Conservation (phyloP, 2,888 invertebrate species). For the Ormyrus rosae region DNA sequence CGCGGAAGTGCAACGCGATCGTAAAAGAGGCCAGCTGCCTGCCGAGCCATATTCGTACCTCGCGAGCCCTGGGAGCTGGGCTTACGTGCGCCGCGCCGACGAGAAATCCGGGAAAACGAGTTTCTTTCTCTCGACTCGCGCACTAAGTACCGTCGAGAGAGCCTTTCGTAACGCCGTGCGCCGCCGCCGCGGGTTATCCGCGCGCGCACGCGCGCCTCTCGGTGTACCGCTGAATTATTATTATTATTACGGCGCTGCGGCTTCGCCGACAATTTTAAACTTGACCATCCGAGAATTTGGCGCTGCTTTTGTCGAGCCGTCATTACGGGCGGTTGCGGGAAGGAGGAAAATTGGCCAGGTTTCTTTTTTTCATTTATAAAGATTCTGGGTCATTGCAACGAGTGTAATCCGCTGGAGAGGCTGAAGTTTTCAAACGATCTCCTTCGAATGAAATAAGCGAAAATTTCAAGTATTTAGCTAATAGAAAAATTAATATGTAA, state of each 20-base stretch:
- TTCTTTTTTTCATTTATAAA: no score
- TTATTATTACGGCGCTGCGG: no score
- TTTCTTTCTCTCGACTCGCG: slow-evolving; percentile 15
- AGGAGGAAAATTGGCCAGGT: no score
- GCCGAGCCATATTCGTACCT: neutral
- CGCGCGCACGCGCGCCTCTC: neutral
- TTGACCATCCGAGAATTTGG: slow-evolving; percentile 17
- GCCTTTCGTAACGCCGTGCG: slow-evolving; percentile 22
- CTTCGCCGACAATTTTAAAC: slow-evolving; percentile 10
- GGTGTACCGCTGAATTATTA: neutral
- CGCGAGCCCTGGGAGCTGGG: neutral
- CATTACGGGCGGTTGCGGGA: no score
- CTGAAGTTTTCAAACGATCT: no score
- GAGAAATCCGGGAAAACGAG: slow-evolving; percentile 37
- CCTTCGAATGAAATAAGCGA: no score
- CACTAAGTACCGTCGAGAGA: neutral
- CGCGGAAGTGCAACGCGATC: neutral
- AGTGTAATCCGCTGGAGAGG: no score
- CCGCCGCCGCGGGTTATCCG: neutral
- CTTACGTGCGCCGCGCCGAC: neutral
- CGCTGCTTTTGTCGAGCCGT: neutral
- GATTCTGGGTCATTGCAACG: no score
- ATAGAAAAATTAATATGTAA: no score
- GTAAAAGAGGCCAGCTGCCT: neutral
- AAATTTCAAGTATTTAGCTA: no score